Base-by-base conservation (phyloP, 2,797 vertebrate genomes). In the Acanthurus tractus region DNA sequence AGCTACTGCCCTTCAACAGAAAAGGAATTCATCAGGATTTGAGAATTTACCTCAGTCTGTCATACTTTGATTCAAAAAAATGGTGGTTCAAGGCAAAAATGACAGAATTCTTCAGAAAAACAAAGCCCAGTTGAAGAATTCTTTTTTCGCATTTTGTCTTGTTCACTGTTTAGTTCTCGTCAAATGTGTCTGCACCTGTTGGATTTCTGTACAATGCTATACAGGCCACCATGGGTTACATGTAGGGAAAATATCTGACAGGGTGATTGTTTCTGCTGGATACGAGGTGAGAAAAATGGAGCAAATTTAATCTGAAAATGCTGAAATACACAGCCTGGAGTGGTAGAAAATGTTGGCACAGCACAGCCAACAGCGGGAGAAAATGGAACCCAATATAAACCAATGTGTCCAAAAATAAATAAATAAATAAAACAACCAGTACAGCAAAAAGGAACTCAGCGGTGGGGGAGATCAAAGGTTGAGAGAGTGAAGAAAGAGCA, bases 221-320 rank as follows among this genome's bases (percentile, higher is more conserved):
- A 8, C 54, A 49, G 73, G 76, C 42, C 66, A 62, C 45, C 20
- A 49, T 13, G 38, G 58, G 76, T 62, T 72, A 83, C 72, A 57
- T 4, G 23, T 68, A 73, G 53, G 23, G 62, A 81, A 34, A 34
- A 34, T 34, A 79, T 83, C 62, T n/a, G 45, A 44, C 69, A 79
- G 69, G 57, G 54, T 11, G 49, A 83, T 65, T 83, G 70, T 84
- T 83, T 79, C 66, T 50, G 42, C 50, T 61, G 34, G 23, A 68
- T 78, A 71, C 75, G 80, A 72, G 53, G 64, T 74, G 76, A 85
- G 76, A 84, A 82, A 89, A 90, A 85, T 78, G 25, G 64, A 80
- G 61, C 76, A 85, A 86, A 77, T 91, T 73, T 78, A 82, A 82
- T 89, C 72, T 79, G 56, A 63, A 89, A 89, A 74, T 71, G 79